phyloP scores from a whole-genome alignment of 2,797 vertebrate species.

The Synaphobranchus kaupii region DNA sequence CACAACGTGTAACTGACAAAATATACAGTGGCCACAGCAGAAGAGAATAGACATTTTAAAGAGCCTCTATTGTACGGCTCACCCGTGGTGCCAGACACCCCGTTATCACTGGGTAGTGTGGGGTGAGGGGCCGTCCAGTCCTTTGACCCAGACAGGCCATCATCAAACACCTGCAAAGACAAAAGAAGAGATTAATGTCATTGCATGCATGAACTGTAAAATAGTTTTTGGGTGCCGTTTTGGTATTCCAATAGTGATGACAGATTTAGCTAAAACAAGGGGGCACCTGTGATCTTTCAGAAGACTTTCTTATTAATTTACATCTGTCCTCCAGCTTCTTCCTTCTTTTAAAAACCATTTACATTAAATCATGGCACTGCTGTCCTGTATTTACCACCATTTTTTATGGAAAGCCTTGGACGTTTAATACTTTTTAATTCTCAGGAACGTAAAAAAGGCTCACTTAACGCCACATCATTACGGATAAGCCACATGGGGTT shows the following conservation, averaged over 20 bases:
- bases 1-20: background rate
- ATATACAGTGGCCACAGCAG: background rate
- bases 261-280: background rate
- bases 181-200: slow-evolving; percentile 17
- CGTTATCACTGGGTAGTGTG: slow-evolving; percentile 12
- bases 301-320: background rate
- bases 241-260: background rate
- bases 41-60: background rate
- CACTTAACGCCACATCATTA: background rate
- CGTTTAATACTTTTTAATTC: background rate
- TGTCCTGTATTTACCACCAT: background rate
- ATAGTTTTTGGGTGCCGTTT: background rate
- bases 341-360: background rate
- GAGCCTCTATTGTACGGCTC: background rate
- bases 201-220: background rate
- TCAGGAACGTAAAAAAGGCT: background rate
- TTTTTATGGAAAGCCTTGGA: background rate
- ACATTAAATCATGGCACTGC: background rate
- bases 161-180: slow-evolving; percentile 67
- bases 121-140: slow-evolving; percentile 26
- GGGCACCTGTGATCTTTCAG: background rate
- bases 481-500: background rate
- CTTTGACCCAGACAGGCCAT: slow-evolving; percentile 53
- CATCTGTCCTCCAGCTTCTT: background rate
- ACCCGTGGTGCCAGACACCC: slow-evolving; percentile 43